Evolutionary conservation across 2,888 invertebrate genomes (phyloP), one percentile per base, ranked within the genome.

Genomic region (Baronia brevicornis): DNA sequence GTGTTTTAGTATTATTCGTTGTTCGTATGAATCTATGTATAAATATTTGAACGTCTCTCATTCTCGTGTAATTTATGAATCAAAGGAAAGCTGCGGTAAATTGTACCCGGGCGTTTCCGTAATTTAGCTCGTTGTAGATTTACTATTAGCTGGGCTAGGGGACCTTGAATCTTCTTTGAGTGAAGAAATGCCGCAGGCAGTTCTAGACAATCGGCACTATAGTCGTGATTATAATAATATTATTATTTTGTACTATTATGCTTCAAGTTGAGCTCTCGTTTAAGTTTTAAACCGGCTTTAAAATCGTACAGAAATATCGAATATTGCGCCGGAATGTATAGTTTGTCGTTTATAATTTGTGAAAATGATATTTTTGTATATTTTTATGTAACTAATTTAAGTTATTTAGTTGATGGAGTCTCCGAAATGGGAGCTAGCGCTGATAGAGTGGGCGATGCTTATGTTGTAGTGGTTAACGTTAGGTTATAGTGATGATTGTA

Each of bases 351-450:
- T 79, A 74, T 80, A 68, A 75, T 78, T 82, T 78, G 79, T 82
- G 80, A 75, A 80, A 78, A 82, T 77, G 79, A 80, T 84, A 82
- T 82, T 80, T 82, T 80, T 82, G 82, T 84, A 84, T 80, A 82
- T 82, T 84, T 79, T 80, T 70, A 78, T 78, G 80, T 78, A 75
- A 73, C 46, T 74, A 70, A 66, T 65, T 72, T 74, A 79, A 78
- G 80, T 79, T 79, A 73, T 78, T 78, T 72, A 72, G 72, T 73
- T 63, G 63, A 60, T 63, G 57, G 53, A 61, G 51, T 59, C 62
- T 67, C 59, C 53, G 54, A 58, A 57, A 42, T 46, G 56, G 69
- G 66, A 60, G 65, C 58, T 54, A 54, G 57, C 65, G 66, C 60
- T 57, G 54, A 44, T 48, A 52, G 64, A 58, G 56, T 54, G 68